A percentile compares a stretch with the other conserved stretches of the same genome.
These are phyloP conservation scores for Dissostichus mawsoni DNA, from an alignment of 2,113 vertebrate species.

Conservation along the genomic window DNA sequence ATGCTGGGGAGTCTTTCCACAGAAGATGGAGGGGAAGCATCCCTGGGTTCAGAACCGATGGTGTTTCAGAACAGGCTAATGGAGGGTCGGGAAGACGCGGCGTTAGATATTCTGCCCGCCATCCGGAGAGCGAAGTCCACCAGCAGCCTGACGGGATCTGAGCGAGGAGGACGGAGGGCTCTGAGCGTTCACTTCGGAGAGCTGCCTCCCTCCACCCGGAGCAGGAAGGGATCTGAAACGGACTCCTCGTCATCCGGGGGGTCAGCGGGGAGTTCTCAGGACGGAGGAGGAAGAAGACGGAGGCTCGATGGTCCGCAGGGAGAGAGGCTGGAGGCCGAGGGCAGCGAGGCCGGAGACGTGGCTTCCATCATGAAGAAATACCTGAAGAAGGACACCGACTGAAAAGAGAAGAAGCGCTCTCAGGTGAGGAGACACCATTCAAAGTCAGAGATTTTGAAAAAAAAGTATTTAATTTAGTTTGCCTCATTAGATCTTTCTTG, in stretches of 20 bases:
- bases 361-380: constrained; percentile 95
- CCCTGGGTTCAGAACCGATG: constrained; percentile 80
- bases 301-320: constrained; percentile 71
- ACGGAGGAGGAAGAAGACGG: constrained; percentile 31
- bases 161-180: constrained; percentile 73
- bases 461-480: no score
- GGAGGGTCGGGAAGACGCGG: constrained; percentile 68
- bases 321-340: constrained; percentile 77
- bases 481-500: no score
- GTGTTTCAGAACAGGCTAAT: constrained; percentile 85
- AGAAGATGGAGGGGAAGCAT: constrained; percentile 64
- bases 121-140: constrained; percentile 87
- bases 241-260: constrained; percentile 86
- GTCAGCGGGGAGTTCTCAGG: constrained; percentile 66
- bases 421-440: neutral
- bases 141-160: constrained; percentile 84
- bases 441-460: constrained; percentile 18
- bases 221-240: constrained; percentile 71
- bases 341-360: constrained; percentile 87
- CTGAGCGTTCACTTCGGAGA: constrained; percentile 88
- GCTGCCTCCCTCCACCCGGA: constrained; percentile 70
- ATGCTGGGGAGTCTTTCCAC: constrained; percentile 75
- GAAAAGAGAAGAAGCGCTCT: constrained; percentile 28
- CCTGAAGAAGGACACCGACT: constrained; percentile 85
- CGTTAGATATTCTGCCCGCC: constrained; percentile 90